Evolutionary conservation across 2,113 vertebrate species (phyloP), one percentile per base, ranked within the genome.

Genomic region (Lampris megalopsis): DNA sequence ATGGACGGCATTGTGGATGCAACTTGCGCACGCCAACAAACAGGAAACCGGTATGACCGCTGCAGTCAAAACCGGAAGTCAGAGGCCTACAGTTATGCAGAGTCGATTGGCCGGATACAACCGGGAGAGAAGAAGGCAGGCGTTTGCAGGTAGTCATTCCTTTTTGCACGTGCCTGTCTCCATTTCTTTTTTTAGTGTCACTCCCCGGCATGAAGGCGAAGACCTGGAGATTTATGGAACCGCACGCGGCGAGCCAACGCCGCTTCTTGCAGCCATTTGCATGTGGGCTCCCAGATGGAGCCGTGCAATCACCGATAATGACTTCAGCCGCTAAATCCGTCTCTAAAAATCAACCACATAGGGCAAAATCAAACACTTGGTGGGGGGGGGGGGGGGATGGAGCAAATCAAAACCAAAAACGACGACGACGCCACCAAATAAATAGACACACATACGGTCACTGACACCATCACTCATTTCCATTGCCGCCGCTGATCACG

Each of bases 401-500:
- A n/a, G n/a, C n/a, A n/a, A n/a, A n/a, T n/a, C n/a, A n/a, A n/a
- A n/a, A n/a, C n/a, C n/a, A n/a, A n/a, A n/a, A n/a, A n/a, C n/a
- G n/a, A n/a, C n/a, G n/a, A n/a, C n/a, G n/a, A n/a, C n/a, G n/a
- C n/a, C n/a, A n/a, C n/a, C n/a, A n/a, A n/a, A n/a, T n/a, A n/a
- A n/a, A n/a, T n/a, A n/a, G 68, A 85, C 79, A 81, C 72, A 68
- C 80, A 53, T 53, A 13, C 8, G 13, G 10, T 53, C 86, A 62
- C 48, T 63, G 37, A 0, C 8, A 53, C 65, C 1, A 63, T 63
- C n/a, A 71, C 68, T 84, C 42, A 6, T 81, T 87, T 68, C 53
- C 72, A 75, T 82, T 61, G 81, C 73, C 9, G 4, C 64, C 43
- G 54, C 68, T 11, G n/a, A 75, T 79, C 67, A 13, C 37, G 41